A percentile compares a stretch with the other conserved stretches of the same genome.
These are phyloP conservation scores for Pavo muticus DNA, from an alignment of 2,113 vertebrate species.

Conservation along the genomic window DNA sequence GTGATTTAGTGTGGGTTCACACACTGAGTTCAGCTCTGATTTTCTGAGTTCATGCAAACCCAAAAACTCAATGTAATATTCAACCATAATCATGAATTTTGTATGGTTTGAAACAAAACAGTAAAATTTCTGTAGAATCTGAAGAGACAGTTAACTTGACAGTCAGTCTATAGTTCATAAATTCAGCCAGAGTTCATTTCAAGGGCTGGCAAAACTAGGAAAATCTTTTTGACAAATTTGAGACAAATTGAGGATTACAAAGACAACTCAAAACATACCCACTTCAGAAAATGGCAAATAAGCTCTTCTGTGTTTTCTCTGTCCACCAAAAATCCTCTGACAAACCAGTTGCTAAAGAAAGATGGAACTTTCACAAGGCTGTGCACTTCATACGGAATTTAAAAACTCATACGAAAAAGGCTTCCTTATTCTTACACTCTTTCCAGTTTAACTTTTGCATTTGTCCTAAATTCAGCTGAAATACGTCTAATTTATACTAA, in stretches of 20 bases:
- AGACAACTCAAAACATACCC: neutral
- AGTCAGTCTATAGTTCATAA: neutral
- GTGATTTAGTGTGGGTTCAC: neutral
- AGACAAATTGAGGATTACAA: conserved; percentile 46
- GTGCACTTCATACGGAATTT: neutral
- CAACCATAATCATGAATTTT: neutral
- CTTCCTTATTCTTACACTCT: neutral
- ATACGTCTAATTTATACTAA: neutral
- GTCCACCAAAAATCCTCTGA: neutral
- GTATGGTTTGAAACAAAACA: neutral
- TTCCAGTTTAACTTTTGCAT: neutral
- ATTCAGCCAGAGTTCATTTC: conserved; percentile 4
- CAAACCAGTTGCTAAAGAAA: neutral
- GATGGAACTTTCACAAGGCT: neutral
- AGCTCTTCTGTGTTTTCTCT: neutral
- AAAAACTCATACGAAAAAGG: neutral
- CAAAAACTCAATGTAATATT: neutral
- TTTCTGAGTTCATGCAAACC: neutral
- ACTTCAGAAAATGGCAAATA: neutral
- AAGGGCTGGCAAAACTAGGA: neutral
- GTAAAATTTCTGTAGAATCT: neutral
- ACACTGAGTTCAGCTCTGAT: neutral
- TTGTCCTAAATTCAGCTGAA: neutral
- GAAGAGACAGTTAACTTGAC: conserved; percentile 11
- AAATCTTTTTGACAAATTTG: conserved; percentile 53